These are phyloP conservation scores for Scrobipalpa atriplicella DNA, from an alignment of 2,888 invertebrate genomes.

Conservation along the genomic window DNA sequence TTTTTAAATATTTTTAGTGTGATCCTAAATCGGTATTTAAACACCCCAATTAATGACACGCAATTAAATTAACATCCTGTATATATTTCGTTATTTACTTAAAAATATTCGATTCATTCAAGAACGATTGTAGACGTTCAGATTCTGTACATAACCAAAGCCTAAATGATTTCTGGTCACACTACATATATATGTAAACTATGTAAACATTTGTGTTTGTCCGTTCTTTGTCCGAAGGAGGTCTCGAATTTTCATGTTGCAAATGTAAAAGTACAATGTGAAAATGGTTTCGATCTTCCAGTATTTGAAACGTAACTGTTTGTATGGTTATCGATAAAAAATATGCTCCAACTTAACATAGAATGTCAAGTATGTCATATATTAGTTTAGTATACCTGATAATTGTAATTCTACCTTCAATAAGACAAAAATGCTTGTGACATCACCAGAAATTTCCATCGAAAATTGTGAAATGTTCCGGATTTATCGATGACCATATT, in stretches of 20 bases:
- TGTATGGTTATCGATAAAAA: constrained; percentile 1
- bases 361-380: background rate
- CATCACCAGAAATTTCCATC: too few relatives aligned
- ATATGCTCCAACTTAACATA: background rate
- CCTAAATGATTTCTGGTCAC: constrained; percentile 1
- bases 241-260: constrained; percentile 62
- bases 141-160: background rate
- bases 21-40: too few relatives aligned
- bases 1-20: too few relatives aligned
- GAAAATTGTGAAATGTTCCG: background rate
- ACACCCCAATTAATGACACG: too few relatives aligned
- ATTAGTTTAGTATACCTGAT: too few relatives aligned
- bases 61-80: too few relatives aligned
- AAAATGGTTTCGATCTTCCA: constrained; percentile 17
- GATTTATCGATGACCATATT: constrained; percentile 46
- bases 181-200: constrained; percentile 47
- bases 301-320: constrained; percentile 22
- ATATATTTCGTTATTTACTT: too few relatives aligned
- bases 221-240: constrained; percentile 56
- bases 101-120: too few relatives aligned
- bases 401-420: too few relatives aligned
- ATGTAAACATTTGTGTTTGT: constrained; percentile 65
- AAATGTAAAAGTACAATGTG: constrained; percentile 29
- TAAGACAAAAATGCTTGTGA: too few relatives aligned
- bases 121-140: too few relatives aligned